Evolutionary conservation across 2,797 vertebrate genomes (phyloP).

Genomic region (Poecilia gillii): DNA sequence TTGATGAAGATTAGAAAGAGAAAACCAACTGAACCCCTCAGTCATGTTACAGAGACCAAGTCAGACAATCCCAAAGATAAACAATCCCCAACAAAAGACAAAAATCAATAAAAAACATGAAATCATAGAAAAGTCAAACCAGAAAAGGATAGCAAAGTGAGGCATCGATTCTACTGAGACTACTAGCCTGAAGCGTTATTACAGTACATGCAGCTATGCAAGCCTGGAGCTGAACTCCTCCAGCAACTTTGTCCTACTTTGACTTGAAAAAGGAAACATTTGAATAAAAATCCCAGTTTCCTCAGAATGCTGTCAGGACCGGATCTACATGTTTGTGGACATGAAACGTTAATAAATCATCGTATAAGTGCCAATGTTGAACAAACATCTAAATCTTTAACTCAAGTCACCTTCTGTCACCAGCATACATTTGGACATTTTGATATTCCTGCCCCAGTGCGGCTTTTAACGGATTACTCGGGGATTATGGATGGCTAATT

Average conservation of each 20-base stretch:
- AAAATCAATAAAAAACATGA: conserved; percentile 36
- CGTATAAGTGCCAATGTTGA: neutral
- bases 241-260: conserved; percentile 14
- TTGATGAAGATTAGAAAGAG: conserved; percentile 69
- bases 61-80: conserved; percentile 19
- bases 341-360: neutral
- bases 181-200: conserved; percentile 55
- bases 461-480: conserved; percentile 7
- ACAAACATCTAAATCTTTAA: neutral
- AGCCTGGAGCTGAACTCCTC: conserved; percentile 8
- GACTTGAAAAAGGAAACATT: conserved; percentile 1
- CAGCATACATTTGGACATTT: neutral
- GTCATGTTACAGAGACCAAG: conserved; percentile 50
- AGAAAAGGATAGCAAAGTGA: conserved; percentile 41
- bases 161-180: conserved; percentile 41
- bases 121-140: conserved; percentile 45
- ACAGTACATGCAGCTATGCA: conserved; percentile 57
- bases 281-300: neutral
- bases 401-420: neutral
- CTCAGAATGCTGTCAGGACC: conserved; percentile 1
- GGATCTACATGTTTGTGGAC: neutral
- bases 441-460: neutral
- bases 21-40: conserved; percentile 47
- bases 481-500: neutral
- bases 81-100: conserved; percentile 26